These are phyloP conservation scores for Tautogolabrus adspersus DNA, from an alignment of 2,113 vertebrate species.

Conservation along the genomic window DNA sequence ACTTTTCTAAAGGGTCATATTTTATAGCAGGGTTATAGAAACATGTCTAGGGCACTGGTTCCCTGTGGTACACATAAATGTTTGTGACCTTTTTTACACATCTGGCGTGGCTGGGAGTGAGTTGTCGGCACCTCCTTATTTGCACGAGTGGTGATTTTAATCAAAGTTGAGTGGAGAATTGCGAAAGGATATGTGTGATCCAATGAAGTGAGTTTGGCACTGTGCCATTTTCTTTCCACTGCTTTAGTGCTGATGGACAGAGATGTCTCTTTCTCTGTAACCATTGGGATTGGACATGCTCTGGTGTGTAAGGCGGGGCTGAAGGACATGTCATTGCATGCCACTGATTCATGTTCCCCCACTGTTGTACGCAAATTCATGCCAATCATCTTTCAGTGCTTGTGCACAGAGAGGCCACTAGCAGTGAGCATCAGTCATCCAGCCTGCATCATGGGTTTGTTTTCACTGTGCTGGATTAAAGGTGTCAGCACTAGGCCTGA, in stretches of 20 bases:
- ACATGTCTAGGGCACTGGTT: slow-evolving; percentile 26
- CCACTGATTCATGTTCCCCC: slow-evolving; percentile 53
- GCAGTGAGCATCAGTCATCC: slow-evolving; percentile 70
- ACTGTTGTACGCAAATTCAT: slow-evolving; percentile 66
- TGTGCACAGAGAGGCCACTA: slow-evolving; percentile 51
- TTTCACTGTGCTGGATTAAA: slow-evolving; percentile 68
- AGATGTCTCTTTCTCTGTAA: slow-evolving; percentile 56
- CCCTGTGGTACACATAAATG: slow-evolving; percentile 40
- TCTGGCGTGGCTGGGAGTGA: slow-evolving; percentile 52
- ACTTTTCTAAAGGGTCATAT: slow-evolving; percentile 49
- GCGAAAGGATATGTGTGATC: slow-evolving; percentile 24
- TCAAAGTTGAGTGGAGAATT: slow-evolving; percentile 64
- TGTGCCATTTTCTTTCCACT: slow-evolving; percentile 31
- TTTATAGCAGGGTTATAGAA: slow-evolving; percentile 46
- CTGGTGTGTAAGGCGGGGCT: slow-evolving; percentile 53
- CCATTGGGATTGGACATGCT: slow-evolving; percentile 41
- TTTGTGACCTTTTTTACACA: slow-evolving; percentile 53
- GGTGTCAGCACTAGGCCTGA: slow-evolving; percentile 65
- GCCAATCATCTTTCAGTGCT: slow-evolving; percentile 65
- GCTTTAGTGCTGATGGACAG: slow-evolving; percentile 67
- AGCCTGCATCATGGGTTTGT: slow-evolving; percentile 61
- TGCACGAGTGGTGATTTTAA: slow-evolving; percentile 70
- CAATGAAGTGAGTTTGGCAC: slow-evolving; percentile 53
- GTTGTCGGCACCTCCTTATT: slow-evolving; percentile 62
- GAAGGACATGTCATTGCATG: slow-evolving; percentile 70